These are phyloP conservation scores for Tonatia bakeri DNA, from an alignment of 2,113 vertebrate species.

Conservation along the genomic window DNA sequence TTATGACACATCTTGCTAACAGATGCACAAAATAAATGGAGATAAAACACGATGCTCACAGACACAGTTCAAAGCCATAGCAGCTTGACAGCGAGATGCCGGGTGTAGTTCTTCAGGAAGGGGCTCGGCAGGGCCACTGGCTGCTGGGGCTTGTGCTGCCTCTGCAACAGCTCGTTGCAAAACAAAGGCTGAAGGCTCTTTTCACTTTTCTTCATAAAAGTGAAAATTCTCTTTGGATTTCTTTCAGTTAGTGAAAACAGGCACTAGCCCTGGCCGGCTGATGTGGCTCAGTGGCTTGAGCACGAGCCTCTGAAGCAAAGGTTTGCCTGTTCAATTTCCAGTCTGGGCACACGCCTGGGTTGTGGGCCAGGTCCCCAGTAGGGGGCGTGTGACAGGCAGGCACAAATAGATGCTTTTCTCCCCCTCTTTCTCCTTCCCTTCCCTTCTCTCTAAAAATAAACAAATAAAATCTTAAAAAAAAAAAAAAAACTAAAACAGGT, in stretches of 20 bases:
- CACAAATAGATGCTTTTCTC: too few species aligned
- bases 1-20: neutral
- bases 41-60: neutral
- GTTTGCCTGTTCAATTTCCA: too few species aligned
- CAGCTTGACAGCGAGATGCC: neutral
- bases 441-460: too few species aligned
- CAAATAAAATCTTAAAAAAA: too few species aligned
- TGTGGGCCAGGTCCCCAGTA: too few species aligned
- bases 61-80: neutral
- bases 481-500: too few species aligned
- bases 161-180: neutral
- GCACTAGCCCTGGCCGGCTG: too few species aligned
- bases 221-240: neutral
- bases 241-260: neutral
- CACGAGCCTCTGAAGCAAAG: too few species aligned
- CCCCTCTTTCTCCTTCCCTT: too few species aligned
- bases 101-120: neutral
- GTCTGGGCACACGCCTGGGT: too few species aligned
- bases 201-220: neutral
- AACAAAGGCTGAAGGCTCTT: neutral
- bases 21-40: neutral
- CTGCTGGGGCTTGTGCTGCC: neutral
- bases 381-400: too few species aligned
- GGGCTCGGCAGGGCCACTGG: neutral
- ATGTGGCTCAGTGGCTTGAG: too few species aligned